Base-by-base conservation (phyloP, 2,113 vertebrate species). In the Anguilla japonica region DNA sequence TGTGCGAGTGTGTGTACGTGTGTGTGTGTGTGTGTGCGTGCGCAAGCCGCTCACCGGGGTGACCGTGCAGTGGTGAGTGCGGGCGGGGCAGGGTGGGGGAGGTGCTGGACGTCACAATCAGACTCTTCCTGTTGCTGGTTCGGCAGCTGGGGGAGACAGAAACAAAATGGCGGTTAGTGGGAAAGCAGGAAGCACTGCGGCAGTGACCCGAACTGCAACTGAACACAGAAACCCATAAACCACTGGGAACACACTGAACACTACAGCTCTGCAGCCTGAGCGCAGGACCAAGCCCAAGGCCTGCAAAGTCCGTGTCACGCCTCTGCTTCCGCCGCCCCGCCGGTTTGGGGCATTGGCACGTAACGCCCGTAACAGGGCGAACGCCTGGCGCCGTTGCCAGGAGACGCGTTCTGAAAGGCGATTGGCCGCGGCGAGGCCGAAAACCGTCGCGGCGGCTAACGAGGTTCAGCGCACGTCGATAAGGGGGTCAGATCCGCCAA, bases 91-190 rank as follows among this genome's bases (percentile, higher is more conserved):
- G 95, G 41, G 98, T 99, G n/a, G 98, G 98, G 83, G 98, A 99
- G 15, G 98, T 99, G 93, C 96, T 99, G 89, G 98, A 99, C 16
- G 98, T 98, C 93, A 99, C 97, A 6, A 99, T 99, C 93, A 99
- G 95, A 89, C 98, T 99, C 95, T 99, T 99, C 86, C 98, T 96
- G 95, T 99, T 99, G 95, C 97, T 98, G 2, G 97, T 98, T 86
- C 98, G 96, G 94, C 98, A 99, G 93, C 98, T 99, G 96, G 84
- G 94, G 67, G 11, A 90, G 13, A 85, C 34, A 43, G 88, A 18
- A 83, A 15, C 8, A 39, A 40, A 39, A 20, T 11, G 43, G 9
- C 16, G 50, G 26, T 82, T 9, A 86, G 14, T 79, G 0, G 29
- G 81, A 34, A 84, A 83, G 41, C 16, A n/a, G 60, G 50, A 22